phyloP scores from a whole-genome alignment of 2,113 vertebrate species.

The Trichechus manatus region DNA sequence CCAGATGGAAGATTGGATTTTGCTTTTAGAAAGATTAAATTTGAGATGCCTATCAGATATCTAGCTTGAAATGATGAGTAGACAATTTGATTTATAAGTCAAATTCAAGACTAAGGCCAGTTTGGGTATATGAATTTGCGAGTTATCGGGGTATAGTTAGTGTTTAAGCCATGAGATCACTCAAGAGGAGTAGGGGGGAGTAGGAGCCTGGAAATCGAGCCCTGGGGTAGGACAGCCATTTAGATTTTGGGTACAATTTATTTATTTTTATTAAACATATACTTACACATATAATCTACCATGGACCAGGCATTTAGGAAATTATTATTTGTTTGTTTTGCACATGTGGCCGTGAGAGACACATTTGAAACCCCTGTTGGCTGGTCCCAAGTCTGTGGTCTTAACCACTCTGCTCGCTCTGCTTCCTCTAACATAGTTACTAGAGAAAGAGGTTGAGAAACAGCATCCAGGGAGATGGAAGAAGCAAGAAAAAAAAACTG shows the following conservation, averaged over 20 bases:
- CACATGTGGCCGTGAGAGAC: neutral
- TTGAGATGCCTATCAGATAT: neutral
- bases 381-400: neutral
- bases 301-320: neutral
- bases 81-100: neutral
- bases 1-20: neutral
- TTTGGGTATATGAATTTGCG: neutral
- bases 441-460: neutral
- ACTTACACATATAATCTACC: neutral
- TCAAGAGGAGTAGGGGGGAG: neutral
- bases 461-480: neutral
- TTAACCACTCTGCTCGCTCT: neutral
- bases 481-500: neutral
- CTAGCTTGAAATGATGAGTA: neutral
- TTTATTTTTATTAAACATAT: neutral
- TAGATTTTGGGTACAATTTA: neutral
- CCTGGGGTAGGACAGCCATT: neutral
- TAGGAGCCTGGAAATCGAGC: neutral
- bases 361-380: neutral
- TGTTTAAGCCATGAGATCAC: neutral
- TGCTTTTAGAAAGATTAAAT: neutral
- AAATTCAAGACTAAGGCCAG: neutral
- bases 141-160: neutral
- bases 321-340: neutral
- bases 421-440: neutral